Conservation (phyloP, 2,888 invertebrate species). For the Norana najaformis region DNA sequence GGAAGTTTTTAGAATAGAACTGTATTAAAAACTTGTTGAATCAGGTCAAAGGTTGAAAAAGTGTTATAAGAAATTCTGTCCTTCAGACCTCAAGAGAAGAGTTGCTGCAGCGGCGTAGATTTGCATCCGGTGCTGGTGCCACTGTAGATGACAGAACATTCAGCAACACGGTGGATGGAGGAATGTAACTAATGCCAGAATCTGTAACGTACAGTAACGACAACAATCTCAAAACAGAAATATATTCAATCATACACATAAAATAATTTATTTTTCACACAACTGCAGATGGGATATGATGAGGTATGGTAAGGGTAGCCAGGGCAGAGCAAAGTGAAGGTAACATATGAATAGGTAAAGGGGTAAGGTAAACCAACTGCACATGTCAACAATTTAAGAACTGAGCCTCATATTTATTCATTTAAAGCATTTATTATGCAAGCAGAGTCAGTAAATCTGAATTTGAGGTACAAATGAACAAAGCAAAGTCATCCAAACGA, state of each 20-base stretch:
- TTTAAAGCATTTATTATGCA: too few relatives aligned
- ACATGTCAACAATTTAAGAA: too few relatives aligned
- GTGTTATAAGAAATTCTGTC: neutral
- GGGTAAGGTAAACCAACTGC: too few relatives aligned
- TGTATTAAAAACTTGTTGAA: too few relatives aligned
- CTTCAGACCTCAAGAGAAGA: neutral
- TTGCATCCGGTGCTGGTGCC: neutral
- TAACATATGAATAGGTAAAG: too few relatives aligned
- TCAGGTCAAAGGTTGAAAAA: neutral
- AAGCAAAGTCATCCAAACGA: too few relatives aligned
- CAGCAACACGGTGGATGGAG: conserved; percentile 54
- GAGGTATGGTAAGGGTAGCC: too few relatives aligned
- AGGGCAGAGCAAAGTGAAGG: too few relatives aligned
- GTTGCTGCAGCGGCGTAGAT: neutral
- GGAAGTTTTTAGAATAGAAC: neutral
- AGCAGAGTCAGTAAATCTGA: too few relatives aligned
- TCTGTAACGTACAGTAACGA: conserved; percentile 42
- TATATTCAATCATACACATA: neutral
- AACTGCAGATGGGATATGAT: neutral
- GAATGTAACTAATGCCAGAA: conserved; percentile 52
- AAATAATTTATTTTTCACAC: neutral
- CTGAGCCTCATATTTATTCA: too few relatives aligned
- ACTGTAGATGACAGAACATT: neutral
- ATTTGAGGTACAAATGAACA: too few relatives aligned
- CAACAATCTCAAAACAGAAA: neutral